phyloP scores from a whole-genome alignment of 1,140 invertebrate species.

The Cephus cinctus region DNA sequence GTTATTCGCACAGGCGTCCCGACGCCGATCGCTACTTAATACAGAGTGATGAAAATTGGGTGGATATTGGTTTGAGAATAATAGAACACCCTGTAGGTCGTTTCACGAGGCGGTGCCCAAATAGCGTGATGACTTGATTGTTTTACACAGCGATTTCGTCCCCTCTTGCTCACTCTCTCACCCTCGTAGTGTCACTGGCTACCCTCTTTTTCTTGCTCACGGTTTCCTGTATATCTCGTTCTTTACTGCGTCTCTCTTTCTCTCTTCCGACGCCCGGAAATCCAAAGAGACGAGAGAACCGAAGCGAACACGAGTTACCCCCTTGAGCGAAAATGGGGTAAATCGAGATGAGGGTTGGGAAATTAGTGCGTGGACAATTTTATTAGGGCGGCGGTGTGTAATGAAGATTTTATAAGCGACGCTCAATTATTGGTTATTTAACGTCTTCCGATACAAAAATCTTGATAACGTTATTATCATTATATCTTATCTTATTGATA shows the following conservation, averaged over 20 bases:
- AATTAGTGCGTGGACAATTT: constrained; percentile 49
- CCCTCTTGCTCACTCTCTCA: constrained; percentile 20
- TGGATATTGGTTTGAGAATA: constrained; percentile 4
- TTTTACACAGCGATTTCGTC: constrained; percentile 30
- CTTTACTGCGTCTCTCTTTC: background rate
- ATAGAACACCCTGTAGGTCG: constrained; percentile 20
- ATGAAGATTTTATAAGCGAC: constrained; percentile 45
- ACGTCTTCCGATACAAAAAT: too few species aligned
- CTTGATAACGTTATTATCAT: too few species aligned
- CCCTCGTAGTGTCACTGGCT: constrained; percentile 14
- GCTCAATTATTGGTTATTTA: constrained; percentile 43
- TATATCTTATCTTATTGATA: too few species aligned
- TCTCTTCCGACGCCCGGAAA: constrained; percentile 10
- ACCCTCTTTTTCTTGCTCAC: constrained; percentile 7
- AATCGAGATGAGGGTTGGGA: constrained; percentile 39
- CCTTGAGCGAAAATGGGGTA: constrained; percentile 37
- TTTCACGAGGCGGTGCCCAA: constrained; percentile 21
- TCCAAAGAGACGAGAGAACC: constrained; percentile 8
- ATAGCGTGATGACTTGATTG: constrained; percentile 43
- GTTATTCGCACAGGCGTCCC: background rate
- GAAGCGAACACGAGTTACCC: constrained; percentile 17
- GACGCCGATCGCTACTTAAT: background rate
- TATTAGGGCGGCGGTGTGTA: constrained; percentile 38
- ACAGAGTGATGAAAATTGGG: background rate
- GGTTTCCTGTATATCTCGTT: background rate